A percentile compares a stretch with the other conserved stretches of the same genome.
Conservation (phyloP, 2,797 vertebrate species). For the Buphagus erythrorhynchus region DNA sequence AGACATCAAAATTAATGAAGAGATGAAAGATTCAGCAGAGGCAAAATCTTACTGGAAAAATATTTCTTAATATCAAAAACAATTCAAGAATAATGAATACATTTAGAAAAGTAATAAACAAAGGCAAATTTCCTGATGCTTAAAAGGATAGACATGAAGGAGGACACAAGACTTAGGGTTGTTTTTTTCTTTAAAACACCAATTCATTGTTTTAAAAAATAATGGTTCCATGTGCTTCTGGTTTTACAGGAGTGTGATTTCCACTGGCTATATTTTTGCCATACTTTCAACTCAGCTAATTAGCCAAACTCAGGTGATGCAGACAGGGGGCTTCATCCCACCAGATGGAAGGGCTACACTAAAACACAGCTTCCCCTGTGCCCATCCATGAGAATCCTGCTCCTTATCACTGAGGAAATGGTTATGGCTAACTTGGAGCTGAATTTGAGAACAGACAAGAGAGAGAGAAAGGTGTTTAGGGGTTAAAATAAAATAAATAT, state of each 20-base stretch:
- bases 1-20: slow-evolving; percentile 14
- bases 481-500: neutral
- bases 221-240: neutral
- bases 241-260: neutral
- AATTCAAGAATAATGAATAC: neutral
- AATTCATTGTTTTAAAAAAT: neutral
- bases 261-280: neutral
- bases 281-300: neutral
- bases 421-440: neutral
- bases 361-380: neutral
- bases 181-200: neutral
- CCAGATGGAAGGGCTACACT: neutral
- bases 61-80: slow-evolving; percentile 7
- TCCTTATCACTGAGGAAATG: neutral
- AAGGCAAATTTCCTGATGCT: neutral
- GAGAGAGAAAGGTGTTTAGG: neutral
- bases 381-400: fast-evolving
- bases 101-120: neutral
- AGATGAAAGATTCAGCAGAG: neutral
- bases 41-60: slow-evolving; percentile 1
- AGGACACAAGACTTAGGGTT: neutral
- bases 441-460: neutral
- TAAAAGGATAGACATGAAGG: neutral
- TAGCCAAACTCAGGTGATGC: neutral
- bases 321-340: neutral